Percentiles rank a stretch among this genome's conserved stretches.
Evolutionary conservation across 2,797 vertebrate species (phyloP).

Genomic region (Anguilla pacifica): DNA sequence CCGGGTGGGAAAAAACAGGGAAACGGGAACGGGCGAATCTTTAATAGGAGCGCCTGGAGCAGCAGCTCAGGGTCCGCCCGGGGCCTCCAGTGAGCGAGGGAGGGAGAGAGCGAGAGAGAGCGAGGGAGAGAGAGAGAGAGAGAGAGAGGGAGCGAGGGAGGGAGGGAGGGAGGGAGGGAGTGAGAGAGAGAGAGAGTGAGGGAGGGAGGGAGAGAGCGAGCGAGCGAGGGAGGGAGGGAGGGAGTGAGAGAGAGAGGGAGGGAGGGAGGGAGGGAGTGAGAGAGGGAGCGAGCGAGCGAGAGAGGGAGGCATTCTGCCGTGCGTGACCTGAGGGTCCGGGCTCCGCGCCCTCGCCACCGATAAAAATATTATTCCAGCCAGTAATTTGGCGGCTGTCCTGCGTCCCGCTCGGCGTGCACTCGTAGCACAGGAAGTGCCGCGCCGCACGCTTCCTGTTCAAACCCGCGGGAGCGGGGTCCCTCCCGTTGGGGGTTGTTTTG

Average conservation of each 20-base stretch:
- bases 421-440: constrained; percentile 37
- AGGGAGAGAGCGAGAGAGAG: too few species aligned
- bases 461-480: too few species aligned
- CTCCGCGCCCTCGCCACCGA: constrained; percentile 39
- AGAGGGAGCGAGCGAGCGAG: background rate
- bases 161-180: too few species aligned
- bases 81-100: constrained; percentile 36
- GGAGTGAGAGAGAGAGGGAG: too few species aligned
- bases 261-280: too few species aligned
- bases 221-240: too few species aligned
- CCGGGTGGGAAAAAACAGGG: constrained; percentile 29
- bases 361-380: constrained; percentile 57
- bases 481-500: background rate
- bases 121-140: too few species aligned
- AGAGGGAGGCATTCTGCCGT: background rate
- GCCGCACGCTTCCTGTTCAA: constrained; percentile 25
- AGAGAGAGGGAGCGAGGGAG: background rate
- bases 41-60: background rate
- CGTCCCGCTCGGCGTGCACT: constrained; percentile 35
- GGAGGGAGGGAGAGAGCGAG: too few species aligned
- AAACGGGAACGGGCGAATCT: background rate
- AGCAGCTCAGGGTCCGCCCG: constrained; percentile 37
- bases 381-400: constrained; percentile 34
- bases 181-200: too few species aligned
- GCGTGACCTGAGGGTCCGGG: constrained; percentile 41